phyloP scores from a whole-genome alignment of 2,797 vertebrate genomes.

The Mionectes olivaceus region DNA sequence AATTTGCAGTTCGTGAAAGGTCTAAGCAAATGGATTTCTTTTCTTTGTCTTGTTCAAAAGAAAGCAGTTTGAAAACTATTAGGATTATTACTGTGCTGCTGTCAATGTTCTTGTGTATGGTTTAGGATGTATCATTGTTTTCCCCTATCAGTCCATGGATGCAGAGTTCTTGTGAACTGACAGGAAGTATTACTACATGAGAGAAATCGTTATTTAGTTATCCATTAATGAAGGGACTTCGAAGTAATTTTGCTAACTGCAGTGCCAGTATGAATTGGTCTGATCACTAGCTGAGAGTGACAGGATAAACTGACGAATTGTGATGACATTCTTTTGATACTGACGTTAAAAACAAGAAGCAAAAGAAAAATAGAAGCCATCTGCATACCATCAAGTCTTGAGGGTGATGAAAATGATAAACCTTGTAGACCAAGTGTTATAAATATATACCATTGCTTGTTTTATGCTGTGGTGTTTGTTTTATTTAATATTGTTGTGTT shows the following conservation, averaged over 20 bases:
- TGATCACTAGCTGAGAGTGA: background rate
- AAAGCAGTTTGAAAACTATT: background rate
- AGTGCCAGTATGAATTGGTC: background rate
- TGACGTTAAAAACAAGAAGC: background rate
- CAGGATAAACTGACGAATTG: background rate
- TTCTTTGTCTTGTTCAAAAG: conserved; percentile 1
- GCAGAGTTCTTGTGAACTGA: background rate
- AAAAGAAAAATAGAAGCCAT: background rate
- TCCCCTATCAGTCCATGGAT: background rate
- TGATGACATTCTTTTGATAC: background rate
- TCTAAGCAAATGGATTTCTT: conserved; percentile 22
- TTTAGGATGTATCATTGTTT: background rate
- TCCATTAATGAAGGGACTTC: background rate
- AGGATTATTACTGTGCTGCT: background rate
- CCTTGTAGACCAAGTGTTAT: background rate
- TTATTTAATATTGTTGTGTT: background rate
- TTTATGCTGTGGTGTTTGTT: background rate
- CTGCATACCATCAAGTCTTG: background rate
- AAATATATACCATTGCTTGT: background rate
- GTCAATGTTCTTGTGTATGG: background rate
- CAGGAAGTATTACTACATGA: background rate
- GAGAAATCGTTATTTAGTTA: background rate
- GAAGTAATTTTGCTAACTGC: background rate
- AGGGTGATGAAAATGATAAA: background rate
- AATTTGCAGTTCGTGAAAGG: background rate